phyloP scores from a whole-genome alignment of 1,140 invertebrate species.

The Nephila pilipes region DNA sequence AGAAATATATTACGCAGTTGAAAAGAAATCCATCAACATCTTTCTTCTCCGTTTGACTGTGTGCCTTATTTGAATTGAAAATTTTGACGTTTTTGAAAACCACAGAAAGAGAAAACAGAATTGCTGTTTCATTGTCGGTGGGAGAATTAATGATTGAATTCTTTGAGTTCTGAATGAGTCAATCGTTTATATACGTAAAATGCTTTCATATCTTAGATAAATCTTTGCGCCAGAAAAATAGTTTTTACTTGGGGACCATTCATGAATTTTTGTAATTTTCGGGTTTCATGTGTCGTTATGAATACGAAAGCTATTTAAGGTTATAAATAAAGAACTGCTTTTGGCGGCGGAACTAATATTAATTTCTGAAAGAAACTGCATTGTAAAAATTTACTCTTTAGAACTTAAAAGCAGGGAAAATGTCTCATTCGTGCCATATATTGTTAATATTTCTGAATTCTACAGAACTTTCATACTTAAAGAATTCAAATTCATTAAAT shows the following conservation, averaged over 20 bases:
- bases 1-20: constrained; percentile 9
- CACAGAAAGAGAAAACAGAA: not conserved
- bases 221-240: not conserved
- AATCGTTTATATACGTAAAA: not conserved
- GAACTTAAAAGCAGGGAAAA: too few relatives aligned
- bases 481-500: too few relatives aligned
- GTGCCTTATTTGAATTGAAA: constrained; percentile 29
- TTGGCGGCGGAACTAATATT: too few relatives aligned
- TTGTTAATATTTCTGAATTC: too few relatives aligned
- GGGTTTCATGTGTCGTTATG: not conserved
- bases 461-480: too few relatives aligned
- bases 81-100: not conserved
- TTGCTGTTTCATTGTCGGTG: too few relatives aligned
- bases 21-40: constrained; percentile 47
- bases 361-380: too few relatives aligned
- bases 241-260: not conserved
- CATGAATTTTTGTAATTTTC: not conserved
- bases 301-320: not conserved
- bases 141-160: not conserved
- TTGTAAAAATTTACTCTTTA: too few relatives aligned
- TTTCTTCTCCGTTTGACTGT: constrained; percentile 2
- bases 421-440: too few relatives aligned
- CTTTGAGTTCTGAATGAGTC: too few relatives aligned
- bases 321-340: too few relatives aligned
- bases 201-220: not conserved